Evolutionary conservation across 1,140 invertebrate genomes (phyloP).

Genomic region (Hyphantria cunea): DNA sequence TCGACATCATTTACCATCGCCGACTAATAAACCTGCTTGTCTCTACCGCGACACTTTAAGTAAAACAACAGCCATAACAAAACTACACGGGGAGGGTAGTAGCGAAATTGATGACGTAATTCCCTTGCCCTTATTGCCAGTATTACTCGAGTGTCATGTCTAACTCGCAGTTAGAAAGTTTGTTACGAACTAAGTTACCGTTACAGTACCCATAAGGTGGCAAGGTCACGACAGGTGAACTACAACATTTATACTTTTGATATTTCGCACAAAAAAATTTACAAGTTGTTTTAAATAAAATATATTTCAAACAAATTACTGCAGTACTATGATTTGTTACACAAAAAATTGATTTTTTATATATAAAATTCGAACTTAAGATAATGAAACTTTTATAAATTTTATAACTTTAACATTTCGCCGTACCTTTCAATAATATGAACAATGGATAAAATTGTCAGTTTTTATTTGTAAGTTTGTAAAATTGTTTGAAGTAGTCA

Average conservation of each 20-base stretch:
- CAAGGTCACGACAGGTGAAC: conserved; percentile 36
- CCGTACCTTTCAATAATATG: too few relatives aligned
- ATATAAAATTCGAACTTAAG: too few relatives aligned
- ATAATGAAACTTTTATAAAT: too few relatives aligned
- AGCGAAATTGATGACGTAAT: conserved; percentile 29
- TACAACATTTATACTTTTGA: conserved; percentile 22
- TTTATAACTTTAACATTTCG: too few relatives aligned
- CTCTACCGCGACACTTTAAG: too few relatives aligned
- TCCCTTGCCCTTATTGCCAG: conserved; percentile 25
- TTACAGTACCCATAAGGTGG: conserved; percentile 40
- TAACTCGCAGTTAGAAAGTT: conserved; percentile 34
- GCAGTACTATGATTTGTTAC: conserved; percentile 1
- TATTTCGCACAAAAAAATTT: conserved; percentile 7
- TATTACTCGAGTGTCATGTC: conserved; percentile 37
- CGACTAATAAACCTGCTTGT: neutral
- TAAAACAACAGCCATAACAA: conserved; percentile 9
- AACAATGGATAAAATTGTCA: too few relatives aligned
- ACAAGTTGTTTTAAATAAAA: conserved; percentile 13
- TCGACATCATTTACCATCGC: too few relatives aligned
- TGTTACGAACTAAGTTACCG: conserved; percentile 42
- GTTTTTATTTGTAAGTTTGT: too few relatives aligned
- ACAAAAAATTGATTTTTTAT: too few relatives aligned
- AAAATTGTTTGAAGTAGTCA: too few relatives aligned
- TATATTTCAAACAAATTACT: conserved; percentile 16
- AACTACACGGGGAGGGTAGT: neutral